These are phyloP conservation scores for Martes martes DNA, from an alignment of 2,113 vertebrate species.

Conservation along the genomic window DNA sequence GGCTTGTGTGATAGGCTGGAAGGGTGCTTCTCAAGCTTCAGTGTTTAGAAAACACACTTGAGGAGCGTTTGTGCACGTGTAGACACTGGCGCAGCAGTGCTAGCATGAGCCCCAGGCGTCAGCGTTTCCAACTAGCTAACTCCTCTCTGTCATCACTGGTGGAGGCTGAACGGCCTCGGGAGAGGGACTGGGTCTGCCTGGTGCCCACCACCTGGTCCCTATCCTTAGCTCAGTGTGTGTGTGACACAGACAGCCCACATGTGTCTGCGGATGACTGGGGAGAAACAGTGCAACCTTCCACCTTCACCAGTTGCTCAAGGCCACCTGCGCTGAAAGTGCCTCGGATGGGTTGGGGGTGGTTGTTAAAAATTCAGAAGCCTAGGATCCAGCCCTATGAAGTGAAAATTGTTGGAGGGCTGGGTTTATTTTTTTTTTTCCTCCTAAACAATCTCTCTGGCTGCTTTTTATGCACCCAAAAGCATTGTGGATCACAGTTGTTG, in stretches of 20 bases:
- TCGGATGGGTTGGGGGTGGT: neutral
- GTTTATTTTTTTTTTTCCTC: neutral
- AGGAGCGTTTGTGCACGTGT: neutral
- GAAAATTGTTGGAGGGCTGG: neutral
- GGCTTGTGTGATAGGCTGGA: neutral
- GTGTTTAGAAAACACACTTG: neutral
- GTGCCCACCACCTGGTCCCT: neutral
- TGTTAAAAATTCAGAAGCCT: neutral
- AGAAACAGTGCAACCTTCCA: neutral
- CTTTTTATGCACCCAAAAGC: neutral
- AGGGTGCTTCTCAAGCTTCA: neutral
- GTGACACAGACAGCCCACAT: neutral
- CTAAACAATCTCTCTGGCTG: neutral
- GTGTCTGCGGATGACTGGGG: neutral
- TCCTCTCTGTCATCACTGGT: neutral
- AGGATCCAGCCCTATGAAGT: neutral
- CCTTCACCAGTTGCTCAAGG: neutral
- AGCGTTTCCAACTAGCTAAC: neutral
- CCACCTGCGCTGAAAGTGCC: neutral
- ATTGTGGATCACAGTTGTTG: neutral
- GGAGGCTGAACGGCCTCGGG: neutral
- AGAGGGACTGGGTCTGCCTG: neutral
- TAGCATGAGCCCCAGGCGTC: neutral
- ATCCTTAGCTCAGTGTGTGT: neutral
- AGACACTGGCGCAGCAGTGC: neutral